These are phyloP conservation scores for Cheilosia vernalis DNA, from an alignment of 2,888 invertebrate genomes.

Conservation along the genomic window DNA sequence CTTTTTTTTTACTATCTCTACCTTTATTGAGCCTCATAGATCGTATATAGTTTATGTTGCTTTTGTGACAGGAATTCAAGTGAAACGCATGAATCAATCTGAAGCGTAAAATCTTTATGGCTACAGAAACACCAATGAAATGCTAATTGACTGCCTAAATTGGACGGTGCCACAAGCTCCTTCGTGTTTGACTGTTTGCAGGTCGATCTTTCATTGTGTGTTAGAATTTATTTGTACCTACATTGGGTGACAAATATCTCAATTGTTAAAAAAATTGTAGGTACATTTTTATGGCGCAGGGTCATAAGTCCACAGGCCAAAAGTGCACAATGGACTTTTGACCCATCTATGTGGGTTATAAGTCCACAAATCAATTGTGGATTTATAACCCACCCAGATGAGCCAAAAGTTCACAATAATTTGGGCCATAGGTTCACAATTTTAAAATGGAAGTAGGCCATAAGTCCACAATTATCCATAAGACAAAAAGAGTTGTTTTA, in stretches of 20 bases:
- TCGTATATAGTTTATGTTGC: neutral
- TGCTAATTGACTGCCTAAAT: slow-evolving; percentile 36
- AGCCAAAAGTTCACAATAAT: too few relatives aligned
- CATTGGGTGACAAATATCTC: slow-evolving; percentile 68
- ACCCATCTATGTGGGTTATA: too few relatives aligned
- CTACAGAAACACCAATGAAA: slow-evolving; percentile 45
- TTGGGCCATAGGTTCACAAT: too few relatives aligned
- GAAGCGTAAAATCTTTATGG: slow-evolving; percentile 40
- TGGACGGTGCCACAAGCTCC: neutral
- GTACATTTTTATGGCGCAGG: too few relatives aligned
- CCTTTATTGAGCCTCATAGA: slow-evolving; percentile 54
- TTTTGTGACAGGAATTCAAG: slow-evolving; percentile 35
- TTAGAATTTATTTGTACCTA: too few relatives aligned
- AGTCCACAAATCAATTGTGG: too few relatives aligned
- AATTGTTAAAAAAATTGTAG: slow-evolving; percentile 29
- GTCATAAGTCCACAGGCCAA: too few relatives aligned
- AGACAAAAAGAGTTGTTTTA: too few relatives aligned
- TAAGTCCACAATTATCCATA: too few relatives aligned
- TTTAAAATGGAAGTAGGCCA: too few relatives aligned
- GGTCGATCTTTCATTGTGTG: neutral
- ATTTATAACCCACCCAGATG: too few relatives aligned
- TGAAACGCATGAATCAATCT: slow-evolving; percentile 53
- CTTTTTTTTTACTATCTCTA: slow-evolving; percentile 22
- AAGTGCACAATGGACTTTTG: too few relatives aligned
- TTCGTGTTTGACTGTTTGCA: slow-evolving; percentile 26